Conservation (phyloP, 2,797 vertebrate genomes). For the Melanotaenia boesemani region DNA sequence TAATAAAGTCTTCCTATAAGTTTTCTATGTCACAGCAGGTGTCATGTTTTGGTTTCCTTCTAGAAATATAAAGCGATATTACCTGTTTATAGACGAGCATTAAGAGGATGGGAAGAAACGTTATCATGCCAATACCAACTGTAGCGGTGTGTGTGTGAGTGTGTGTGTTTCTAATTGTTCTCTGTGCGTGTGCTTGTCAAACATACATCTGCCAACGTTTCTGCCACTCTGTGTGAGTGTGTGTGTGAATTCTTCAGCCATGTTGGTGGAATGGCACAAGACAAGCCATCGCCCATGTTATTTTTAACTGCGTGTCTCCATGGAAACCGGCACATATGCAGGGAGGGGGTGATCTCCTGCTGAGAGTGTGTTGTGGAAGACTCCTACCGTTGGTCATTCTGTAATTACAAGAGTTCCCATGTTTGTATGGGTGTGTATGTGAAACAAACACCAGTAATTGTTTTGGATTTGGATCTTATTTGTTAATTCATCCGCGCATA, state of each 20-base stretch:
- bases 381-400: conserved; percentile 61
- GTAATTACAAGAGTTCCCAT: conserved; percentile 25
- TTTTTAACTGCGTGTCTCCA: conserved; percentile 89
- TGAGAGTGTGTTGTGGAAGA: conserved; percentile 65
- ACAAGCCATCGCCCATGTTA: conserved; percentile 86
- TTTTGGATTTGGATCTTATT: conserved; percentile 6
- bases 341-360: conserved; percentile 75
- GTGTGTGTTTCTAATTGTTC: conserved; percentile 24
- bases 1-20: background rate
- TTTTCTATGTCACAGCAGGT: background rate
- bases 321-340: conserved; percentile 85
- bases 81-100: conserved; percentile 36
- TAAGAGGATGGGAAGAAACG: conserved; percentile 46
- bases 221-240: conserved; percentile 4
- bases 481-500: conserved; percentile 16
- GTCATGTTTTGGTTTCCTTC: conserved; percentile 24
- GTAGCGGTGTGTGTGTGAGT: conserved; percentile 26
- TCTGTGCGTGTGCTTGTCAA: conserved; percentile 38
- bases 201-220: conserved; percentile 33
- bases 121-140: conserved; percentile 26
- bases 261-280: conserved; percentile 83
- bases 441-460: conserved; percentile 14
- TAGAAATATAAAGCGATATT: conserved; percentile 26
- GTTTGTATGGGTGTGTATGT: conserved; percentile 7
- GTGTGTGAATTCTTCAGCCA: conserved; percentile 70